Evolutionary conservation across 2,797 vertebrate genomes (phyloP).

Genomic region (Acanthornis magna): DNA sequence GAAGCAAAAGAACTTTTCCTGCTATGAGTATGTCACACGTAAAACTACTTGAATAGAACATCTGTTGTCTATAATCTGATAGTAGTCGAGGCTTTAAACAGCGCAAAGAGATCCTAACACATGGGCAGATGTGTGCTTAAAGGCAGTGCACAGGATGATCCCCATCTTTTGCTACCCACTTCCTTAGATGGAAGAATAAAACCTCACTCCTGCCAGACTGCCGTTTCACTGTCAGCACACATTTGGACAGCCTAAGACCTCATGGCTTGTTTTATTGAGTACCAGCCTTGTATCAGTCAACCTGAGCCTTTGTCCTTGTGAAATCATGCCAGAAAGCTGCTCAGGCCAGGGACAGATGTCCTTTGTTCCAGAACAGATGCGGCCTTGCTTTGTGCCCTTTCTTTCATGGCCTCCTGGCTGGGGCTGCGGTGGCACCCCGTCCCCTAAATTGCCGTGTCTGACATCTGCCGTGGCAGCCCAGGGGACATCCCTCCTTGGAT

Average conservation of each 20-base stretch:
- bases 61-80: slow-evolving; percentile 2
- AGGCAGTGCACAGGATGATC: neutral
- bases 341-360: slow-evolving; percentile 53
- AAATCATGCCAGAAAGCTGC: slow-evolving; percentile 10
- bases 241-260: neutral
- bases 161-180: neutral
- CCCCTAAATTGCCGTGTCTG: neutral
- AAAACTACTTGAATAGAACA: neutral
- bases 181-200: neutral
- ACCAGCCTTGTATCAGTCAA: slow-evolving; percentile 38
- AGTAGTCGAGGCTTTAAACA: neutral
- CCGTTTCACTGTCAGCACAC: neutral
- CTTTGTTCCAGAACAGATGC: slow-evolving; percentile 60
- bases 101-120: slow-evolving; percentile 1
- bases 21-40: neutral
- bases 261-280: slow-evolving; percentile 18
- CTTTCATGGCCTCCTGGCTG: neutral
- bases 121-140: slow-evolving; percentile 46
- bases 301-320: slow-evolving; percentile 59
- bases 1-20: neutral
- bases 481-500: neutral
- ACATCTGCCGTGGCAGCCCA: slow-evolving; percentile 14
- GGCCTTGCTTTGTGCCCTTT: slow-evolving; percentile 53
- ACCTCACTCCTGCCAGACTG: neutral
- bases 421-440: neutral